Percentiles rank a stretch among this genome's conserved stretches.
Conservation (phyloP, 2,797 vertebrate genomes). For the Tangara arthus region DNA sequence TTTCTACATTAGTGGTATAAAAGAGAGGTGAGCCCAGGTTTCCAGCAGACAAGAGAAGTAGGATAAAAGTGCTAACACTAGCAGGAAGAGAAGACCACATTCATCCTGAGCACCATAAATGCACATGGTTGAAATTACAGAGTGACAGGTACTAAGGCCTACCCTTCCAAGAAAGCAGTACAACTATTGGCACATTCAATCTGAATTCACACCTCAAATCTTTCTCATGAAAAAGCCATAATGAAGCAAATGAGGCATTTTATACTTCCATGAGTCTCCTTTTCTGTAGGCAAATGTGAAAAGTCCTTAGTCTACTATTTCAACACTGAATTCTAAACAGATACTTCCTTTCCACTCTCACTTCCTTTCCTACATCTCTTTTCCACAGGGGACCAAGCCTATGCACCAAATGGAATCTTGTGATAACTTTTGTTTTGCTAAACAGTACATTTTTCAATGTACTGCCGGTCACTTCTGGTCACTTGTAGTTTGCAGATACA, state of each 20-base stretch:
- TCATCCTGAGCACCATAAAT: background rate
- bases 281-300: background rate
- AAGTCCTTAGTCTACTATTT: background rate
- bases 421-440: background rate
- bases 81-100: background rate
- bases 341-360: background rate
- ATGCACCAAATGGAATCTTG: background rate
- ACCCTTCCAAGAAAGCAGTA: background rate
- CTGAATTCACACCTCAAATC: background rate
- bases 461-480: background rate
- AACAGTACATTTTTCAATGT: background rate
- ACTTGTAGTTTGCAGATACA: background rate
- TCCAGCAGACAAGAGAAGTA: background rate
- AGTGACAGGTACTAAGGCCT: background rate
- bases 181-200: background rate
- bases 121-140: background rate
- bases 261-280: background rate
- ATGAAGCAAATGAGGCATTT: background rate
- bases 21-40: background rate
- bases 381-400: background rate
- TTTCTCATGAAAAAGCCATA: background rate
- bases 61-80: background rate
- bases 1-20: background rate
- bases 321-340: background rate
- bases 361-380: background rate